Evolutionary conservation across 2,113 vertebrate genomes (phyloP).

Genomic region (Haliaeetus leucogaster): DNA sequence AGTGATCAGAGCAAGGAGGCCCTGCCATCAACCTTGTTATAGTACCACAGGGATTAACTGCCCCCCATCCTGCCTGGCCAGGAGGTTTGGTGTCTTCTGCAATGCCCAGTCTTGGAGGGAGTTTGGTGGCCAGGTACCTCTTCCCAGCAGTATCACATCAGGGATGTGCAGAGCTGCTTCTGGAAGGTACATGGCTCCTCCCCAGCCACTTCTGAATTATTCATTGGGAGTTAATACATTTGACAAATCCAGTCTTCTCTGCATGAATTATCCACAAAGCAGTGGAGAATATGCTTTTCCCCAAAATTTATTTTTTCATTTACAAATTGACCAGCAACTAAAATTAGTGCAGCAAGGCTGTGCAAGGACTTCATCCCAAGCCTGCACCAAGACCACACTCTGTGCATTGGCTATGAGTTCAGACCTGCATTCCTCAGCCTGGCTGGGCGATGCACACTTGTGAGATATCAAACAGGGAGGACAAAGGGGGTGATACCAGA

Average conservation of each 20-base stretch:
- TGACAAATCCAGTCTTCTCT: background rate
- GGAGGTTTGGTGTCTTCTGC: background rate
- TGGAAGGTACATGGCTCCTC: background rate
- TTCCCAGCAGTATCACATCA: background rate
- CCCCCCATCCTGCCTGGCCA: background rate
- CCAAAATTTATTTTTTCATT: background rate
- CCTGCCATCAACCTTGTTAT: background rate
- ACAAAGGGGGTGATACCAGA: background rate
- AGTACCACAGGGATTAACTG: background rate
- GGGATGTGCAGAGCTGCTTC: background rate
- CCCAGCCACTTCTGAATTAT: background rate
- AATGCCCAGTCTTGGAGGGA: background rate
- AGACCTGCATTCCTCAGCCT: background rate
- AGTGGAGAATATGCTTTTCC: background rate
- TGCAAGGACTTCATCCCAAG: background rate
- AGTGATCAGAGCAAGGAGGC: background rate
- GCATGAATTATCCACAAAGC: background rate
- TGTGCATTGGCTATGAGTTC: accelerated
- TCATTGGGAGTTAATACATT: background rate
- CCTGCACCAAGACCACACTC: background rate
- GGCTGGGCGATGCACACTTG: background rate
- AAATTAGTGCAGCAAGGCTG: accelerated
- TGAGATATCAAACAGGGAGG: background rate
- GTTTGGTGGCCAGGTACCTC: background rate
- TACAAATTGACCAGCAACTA: background rate